phyloP scores from a whole-genome alignment of 2,888 invertebrate species.

The Tipula helvola region DNA sequence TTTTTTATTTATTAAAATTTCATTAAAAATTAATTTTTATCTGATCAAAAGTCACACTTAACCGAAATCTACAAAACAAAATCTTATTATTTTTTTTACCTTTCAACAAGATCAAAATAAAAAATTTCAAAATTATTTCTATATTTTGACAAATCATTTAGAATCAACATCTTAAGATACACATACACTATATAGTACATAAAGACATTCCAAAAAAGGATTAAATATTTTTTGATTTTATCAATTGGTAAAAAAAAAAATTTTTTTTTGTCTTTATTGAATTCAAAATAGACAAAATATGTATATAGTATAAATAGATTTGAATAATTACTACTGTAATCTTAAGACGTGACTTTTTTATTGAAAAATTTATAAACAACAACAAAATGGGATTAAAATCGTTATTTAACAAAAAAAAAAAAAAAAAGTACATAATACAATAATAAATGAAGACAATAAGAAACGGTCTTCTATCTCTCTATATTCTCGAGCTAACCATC shows the following conservation, averaged over 20 bases:
- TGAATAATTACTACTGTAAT: constrained; percentile 4
- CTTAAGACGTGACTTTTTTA: neutral
- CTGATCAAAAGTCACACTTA: constrained; percentile 4
- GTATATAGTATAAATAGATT: neutral
- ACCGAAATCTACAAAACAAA: neutral
- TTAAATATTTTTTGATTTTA: neutral
- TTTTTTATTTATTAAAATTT: neutral
- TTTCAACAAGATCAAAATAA: neutral
- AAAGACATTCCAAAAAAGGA: neutral
- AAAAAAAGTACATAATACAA: neutral
- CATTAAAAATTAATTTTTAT: neutral
- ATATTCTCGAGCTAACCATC: neutral
- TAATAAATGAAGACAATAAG: neutral
- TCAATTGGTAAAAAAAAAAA: neutral
- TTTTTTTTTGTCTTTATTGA: neutral
- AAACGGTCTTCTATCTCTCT: neutral
- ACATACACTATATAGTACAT: neutral
- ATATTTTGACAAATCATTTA: neutral
- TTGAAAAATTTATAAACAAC: neutral
- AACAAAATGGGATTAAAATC: neutral
- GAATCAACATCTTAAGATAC: neutral
- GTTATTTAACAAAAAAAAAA: neutral
- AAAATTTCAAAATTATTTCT: neutral
- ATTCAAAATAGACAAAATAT: neutral
- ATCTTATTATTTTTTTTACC: neutral